Conservation (phyloP, 2,113 vertebrate genomes). For the Clarias magur region DNA sequence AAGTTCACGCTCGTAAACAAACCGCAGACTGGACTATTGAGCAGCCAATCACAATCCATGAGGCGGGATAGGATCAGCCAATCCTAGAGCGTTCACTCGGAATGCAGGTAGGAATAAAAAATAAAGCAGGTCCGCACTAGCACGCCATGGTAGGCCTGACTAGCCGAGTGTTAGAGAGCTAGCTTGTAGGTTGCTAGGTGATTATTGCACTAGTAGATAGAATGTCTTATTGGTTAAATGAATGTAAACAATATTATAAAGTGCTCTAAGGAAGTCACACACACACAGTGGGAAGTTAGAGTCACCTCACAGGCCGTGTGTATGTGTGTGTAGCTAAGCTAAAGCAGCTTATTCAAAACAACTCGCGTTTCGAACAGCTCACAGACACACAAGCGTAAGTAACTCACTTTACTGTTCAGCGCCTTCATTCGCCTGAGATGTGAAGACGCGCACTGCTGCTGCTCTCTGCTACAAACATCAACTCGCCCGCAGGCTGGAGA, state of each 20-base stretch:
- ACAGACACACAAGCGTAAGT: too few relatives aligned
- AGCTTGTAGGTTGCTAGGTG: not conserved
- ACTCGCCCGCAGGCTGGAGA: not conserved
- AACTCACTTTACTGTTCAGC: not conserved
- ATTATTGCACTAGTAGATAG: too few relatives aligned
- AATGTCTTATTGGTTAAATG: not conserved
- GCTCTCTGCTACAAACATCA: not conserved
- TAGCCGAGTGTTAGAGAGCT: conserved; percentile 3
- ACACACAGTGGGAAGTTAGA: not conserved
- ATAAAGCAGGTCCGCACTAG: not conserved
- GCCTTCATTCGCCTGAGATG: not conserved
- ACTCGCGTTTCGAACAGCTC: not conserved
- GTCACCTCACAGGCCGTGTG: not conserved
- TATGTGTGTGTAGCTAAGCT: not conserved
- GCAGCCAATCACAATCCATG: not conserved
- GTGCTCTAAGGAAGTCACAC: not conserved
- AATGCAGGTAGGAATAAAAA: not conserved
- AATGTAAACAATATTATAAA: not conserved
- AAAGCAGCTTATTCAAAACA: not conserved
- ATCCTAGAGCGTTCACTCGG: not conserved
- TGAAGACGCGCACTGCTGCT: not conserved
- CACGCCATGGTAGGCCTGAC: conserved; percentile 9
- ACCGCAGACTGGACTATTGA: not conserved
- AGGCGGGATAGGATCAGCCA: not conserved
- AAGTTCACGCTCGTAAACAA: not conserved